These are phyloP conservation scores for Gallinago media DNA, from an alignment of 2,113 vertebrate genomes.

Conservation along the genomic window DNA sequence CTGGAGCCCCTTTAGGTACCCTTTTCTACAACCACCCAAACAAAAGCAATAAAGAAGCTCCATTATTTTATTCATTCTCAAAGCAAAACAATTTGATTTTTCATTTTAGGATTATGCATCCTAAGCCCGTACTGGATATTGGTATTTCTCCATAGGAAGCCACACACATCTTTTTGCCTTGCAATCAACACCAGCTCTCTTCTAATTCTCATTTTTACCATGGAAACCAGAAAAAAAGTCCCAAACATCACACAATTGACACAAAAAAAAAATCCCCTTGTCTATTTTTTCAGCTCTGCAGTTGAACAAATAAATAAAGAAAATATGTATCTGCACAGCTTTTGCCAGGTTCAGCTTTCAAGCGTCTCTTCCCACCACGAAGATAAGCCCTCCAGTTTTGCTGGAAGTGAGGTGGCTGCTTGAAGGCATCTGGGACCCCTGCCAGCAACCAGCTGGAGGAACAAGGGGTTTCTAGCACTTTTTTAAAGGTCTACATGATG, in stretches of 20 bases:
- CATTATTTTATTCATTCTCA: background rate
- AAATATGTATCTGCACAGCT: background rate
- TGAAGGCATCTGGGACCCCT: background rate
- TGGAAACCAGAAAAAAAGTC: background rate
- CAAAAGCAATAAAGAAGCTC: background rate
- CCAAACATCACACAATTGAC: background rate
- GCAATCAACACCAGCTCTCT: background rate
- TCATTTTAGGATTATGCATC: background rate
- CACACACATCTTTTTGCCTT: background rate
- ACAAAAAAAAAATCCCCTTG: background rate
- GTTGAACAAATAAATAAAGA: background rate
- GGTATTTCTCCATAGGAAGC: background rate
- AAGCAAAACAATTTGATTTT: background rate
- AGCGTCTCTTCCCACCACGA: background rate
- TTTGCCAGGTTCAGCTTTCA: background rate
- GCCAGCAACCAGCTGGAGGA: background rate
- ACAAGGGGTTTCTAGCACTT: background rate
- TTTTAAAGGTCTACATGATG: background rate
- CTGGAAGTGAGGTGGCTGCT: background rate
- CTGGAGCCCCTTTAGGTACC: background rate
- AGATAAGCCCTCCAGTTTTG: fast-evolving
- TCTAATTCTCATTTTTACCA: background rate
- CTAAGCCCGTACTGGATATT: background rate
- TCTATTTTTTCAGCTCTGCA: background rate
- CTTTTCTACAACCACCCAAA: background rate